phyloP scores from a whole-genome alignment of 2,113 vertebrate species.

The Mionectes macconnelli region DNA sequence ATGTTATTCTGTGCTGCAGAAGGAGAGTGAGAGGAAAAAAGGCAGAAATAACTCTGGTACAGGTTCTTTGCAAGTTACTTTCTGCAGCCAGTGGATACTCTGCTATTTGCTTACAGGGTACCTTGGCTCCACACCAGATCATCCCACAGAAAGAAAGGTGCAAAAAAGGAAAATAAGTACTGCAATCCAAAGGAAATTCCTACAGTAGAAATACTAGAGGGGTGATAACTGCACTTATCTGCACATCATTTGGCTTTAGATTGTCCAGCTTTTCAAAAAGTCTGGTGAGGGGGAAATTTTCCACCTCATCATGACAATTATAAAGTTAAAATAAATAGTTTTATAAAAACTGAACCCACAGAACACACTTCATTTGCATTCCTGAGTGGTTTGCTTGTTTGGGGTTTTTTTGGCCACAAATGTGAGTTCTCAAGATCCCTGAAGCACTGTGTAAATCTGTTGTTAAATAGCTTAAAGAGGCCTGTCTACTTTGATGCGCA shows the following conservation, averaged over 20 bases:
- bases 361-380: neutral
- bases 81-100: neutral
- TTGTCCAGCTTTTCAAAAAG: neutral
- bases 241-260: neutral
- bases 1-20: neutral
- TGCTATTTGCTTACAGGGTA: neutral
- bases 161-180: neutral
- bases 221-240: neutral
- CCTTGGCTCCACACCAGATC: neutral
- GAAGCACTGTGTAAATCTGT: neutral
- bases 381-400: neutral
- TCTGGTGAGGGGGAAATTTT: neutral
- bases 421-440: neutral
- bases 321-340: neutral
- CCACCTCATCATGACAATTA: neutral
- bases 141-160: neutral
- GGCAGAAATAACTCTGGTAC: neutral
- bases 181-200: neutral
- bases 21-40: neutral
- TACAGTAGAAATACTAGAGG: neutral
- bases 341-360: neutral
- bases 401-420: neutral
- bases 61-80: neutral
- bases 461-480: neutral
- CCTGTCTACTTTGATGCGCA: neutral